A percentile compares a stretch with the other conserved stretches of the same genome.
These are phyloP conservation scores for Boleophthalmus pectinirostris DNA, from an alignment of 2,113 vertebrate species.

Conservation along the genomic window DNA sequence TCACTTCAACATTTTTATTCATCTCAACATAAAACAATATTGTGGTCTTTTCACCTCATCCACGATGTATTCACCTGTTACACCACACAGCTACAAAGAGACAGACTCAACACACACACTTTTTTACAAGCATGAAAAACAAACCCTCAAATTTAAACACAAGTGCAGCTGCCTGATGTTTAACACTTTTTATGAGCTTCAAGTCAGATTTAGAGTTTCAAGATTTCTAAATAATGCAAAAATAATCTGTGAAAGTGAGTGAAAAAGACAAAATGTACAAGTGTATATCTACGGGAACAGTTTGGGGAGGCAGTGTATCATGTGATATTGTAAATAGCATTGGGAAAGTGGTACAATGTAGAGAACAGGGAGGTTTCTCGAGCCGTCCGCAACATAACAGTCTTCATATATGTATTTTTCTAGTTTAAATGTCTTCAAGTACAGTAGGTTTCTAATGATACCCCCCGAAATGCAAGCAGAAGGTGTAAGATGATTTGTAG, in stretches of 20 bases:
- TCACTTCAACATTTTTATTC: too few species aligned
- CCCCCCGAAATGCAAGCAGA: too few species aligned
- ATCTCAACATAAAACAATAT: constrained; percentile 86
- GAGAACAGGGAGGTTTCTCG: too few species aligned
- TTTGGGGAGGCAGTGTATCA: constrained; percentile 51
- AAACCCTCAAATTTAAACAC: constrained; percentile 77
- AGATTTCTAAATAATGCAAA: constrained; percentile 49
- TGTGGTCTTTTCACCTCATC: constrained; percentile 80
- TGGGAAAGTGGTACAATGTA: constrained; percentile 61
- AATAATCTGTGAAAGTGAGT: constrained; percentile 39
- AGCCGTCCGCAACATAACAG: too few species aligned
- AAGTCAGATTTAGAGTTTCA: constrained; percentile 48
- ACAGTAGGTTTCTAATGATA: too few species aligned
- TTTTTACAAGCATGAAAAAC: constrained; percentile 82
- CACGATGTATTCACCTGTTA: constrained; percentile 87
- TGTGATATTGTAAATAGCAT: constrained; percentile 57
- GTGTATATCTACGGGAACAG: too few species aligned
- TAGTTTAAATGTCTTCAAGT: too few species aligned
- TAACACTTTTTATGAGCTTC: constrained; percentile 40
- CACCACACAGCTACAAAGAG: constrained; percentile 86
- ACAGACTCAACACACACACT: constrained; percentile 80
- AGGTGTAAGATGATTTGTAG: too few species aligned
- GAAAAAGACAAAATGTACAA: constrained; percentile 52
- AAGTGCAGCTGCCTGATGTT: constrained; percentile 84
- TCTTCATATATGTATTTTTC: too few species aligned